Evolutionary conservation across 2,797 vertebrate genomes (phyloP).

Genomic region (Tadarida brasiliensis): DNA sequence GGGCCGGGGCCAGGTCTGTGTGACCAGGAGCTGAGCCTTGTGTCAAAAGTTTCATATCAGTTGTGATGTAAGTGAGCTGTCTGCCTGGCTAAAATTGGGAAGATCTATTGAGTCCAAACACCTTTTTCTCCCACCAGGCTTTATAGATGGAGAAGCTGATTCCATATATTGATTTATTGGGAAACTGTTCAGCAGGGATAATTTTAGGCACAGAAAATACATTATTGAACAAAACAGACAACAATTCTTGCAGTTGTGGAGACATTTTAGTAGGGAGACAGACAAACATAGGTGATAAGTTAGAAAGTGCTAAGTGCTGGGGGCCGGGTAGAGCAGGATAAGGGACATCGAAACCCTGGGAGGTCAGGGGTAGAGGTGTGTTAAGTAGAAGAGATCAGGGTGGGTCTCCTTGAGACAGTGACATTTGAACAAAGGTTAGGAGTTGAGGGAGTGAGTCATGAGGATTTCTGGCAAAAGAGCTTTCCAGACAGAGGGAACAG

Average conservation of each 20-base stretch:
- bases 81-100: background rate
- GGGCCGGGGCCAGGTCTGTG: background rate
- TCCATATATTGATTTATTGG: background rate
- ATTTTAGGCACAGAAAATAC: background rate
- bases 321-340: background rate
- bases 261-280: background rate
- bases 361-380: background rate
- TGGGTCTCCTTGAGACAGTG: background rate
- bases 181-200: background rate
- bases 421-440: background rate
- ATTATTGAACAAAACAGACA: background rate
- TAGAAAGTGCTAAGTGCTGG: background rate
- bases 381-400: background rate
- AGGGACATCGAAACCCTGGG: background rate
- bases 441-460: background rate
- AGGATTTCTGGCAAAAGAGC: constrained; percentile 1
- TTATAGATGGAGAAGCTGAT: background rate
- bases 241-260: background rate
- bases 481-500: background rate
- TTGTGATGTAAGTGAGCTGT: background rate
- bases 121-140: background rate
- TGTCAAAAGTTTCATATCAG: background rate
- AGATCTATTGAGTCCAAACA: background rate
- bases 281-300: background rate
- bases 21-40: background rate